Evolutionary conservation across 37 sponge, comb jelly and placozoan genomes (phyloP).

Genomic region (Agelas oroides): DNA sequence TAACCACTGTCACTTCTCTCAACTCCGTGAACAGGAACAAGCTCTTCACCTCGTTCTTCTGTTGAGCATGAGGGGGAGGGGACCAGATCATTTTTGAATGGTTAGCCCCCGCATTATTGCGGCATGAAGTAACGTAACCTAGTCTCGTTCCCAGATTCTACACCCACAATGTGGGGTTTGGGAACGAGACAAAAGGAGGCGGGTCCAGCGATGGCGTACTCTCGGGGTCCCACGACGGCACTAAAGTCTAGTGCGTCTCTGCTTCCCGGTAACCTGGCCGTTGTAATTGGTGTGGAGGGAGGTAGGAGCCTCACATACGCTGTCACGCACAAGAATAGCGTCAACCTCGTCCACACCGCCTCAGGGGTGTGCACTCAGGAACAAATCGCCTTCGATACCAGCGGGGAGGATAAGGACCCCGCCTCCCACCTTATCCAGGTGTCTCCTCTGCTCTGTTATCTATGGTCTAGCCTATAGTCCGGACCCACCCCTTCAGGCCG

Average conservation of each 20-base stretch:
- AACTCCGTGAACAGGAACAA: too few relatives aligned
- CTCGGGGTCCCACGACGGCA: background rate
- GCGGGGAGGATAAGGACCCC: background rate
- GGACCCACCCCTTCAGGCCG: too few relatives aligned
- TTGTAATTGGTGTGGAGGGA: background rate
- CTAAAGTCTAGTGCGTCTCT: constrained; percentile 31
- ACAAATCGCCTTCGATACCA: background rate
- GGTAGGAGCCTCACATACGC: constrained; percentile 23
- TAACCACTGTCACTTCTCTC: too few relatives aligned
- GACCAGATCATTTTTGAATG: too few relatives aligned
- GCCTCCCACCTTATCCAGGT: constrained; percentile 39
- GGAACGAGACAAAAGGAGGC: too few relatives aligned
- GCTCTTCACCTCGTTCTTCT: too few relatives aligned
- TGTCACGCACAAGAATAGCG: constrained; percentile 38
- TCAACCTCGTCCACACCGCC: background rate
- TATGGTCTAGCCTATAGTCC: too few relatives aligned
- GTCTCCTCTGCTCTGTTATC: background rate
- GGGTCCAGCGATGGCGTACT: constrained; percentile 2
- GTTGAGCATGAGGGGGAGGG: too few relatives aligned
- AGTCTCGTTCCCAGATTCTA: too few relatives aligned
- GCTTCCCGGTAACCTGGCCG: constrained; percentile 29
- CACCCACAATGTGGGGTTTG: too few relatives aligned
- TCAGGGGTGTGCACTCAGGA: constrained; percentile 16
- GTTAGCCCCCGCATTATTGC: too few relatives aligned
- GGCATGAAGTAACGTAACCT: too few relatives aligned